These are phyloP conservation scores for Norana najaformis DNA, from an alignment of 2,888 invertebrate genomes.

Conservation along the genomic window DNA sequence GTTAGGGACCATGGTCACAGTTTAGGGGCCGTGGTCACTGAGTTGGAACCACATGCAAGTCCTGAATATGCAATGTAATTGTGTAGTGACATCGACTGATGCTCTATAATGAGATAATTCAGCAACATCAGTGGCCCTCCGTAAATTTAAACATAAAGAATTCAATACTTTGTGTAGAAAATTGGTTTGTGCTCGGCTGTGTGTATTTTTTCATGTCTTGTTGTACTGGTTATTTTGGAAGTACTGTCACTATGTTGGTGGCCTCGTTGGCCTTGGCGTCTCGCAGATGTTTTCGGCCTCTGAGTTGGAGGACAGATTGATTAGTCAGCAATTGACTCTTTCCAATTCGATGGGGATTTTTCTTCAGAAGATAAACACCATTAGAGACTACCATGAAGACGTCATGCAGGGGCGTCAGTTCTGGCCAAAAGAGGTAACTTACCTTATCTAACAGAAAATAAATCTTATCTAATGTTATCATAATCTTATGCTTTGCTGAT, in stretches of 20 bases:
- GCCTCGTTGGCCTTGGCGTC: conserved; percentile 56
- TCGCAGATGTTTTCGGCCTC: conserved; percentile 52
- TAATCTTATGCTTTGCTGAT: too few relatives aligned
- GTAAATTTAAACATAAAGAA: too few relatives aligned
- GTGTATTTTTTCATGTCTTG: neutral
- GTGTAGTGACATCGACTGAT: too few relatives aligned
- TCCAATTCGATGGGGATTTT: conserved; percentile 57
- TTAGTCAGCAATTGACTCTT: conserved; percentile 47
- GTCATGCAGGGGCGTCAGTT: conserved; percentile 49
- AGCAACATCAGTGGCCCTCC: too few relatives aligned
- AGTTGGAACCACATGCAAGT: too few relatives aligned
- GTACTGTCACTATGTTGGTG: conserved; percentile 60
- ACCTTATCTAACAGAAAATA: neutral
- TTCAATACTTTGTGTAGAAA: too few relatives aligned
- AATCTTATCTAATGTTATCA: too few relatives aligned
- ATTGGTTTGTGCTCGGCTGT: neutral
- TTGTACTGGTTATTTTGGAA: conserved; percentile 33
- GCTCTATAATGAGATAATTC: too few relatives aligned
- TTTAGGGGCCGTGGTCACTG: too few relatives aligned
- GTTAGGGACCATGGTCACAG: too few relatives aligned
- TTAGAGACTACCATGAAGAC: conserved; percentile 56
- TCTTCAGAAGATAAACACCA: conserved; percentile 58
- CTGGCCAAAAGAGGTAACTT: conserved; percentile 54
- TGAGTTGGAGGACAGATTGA: conserved; percentile 46
- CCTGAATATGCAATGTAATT: too few relatives aligned